Evolutionary conservation across 2,888 invertebrate species (phyloP), one percentile per base, ranked within the genome.

Genomic region (Amphimallon solstitiale): DNA sequence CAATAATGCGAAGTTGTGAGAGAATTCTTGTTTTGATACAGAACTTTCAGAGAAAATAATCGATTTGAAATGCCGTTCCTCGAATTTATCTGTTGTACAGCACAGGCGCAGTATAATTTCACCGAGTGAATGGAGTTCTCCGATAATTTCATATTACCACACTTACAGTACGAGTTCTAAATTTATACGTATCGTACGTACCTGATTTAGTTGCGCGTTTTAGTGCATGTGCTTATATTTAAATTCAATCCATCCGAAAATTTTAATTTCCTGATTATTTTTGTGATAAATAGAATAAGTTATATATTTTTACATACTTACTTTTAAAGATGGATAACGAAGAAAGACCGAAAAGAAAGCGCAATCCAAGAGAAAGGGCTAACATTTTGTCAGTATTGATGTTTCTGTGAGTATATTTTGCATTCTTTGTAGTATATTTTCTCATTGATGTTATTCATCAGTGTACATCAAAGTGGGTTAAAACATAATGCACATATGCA

Each of bases 291-390:
- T 62, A 62, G 54, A 45, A 12, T 59, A 43, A 59, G 56, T 45
- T 59, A 15, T 29, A 15, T 29, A 43, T 59, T 43, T 59, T 29
- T 1, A 29, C 29, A 29, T 9, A 43, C 40, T 15, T 34, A 29
- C 23, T 43, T 43, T 43, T 35, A 29, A 65, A 35, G 34, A 70
- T 70, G 70, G 70, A 70, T 66, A 56, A 46, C 17, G 68, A 70
- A 60, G 66, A 67, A 37, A 67, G 61, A 48, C 59, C 65, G 12
- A 62, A 66, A 40, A 61, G 85, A 72, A 79, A 86, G 74, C 79
- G 83, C 72, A 90, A 90, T 82, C 91, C 91, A 4, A 83, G 87
- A 67, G 86, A 88, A 73, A 85, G 75, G 9, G 89, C 90, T 3
- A 90, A 87, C 78, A 73, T 84, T 19, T 71, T 91, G 34, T 90